These are phyloP conservation scores for Acanthosepion pharaonis DNA, from an alignment of 2,888 invertebrate genomes.

Conservation along the genomic window DNA sequence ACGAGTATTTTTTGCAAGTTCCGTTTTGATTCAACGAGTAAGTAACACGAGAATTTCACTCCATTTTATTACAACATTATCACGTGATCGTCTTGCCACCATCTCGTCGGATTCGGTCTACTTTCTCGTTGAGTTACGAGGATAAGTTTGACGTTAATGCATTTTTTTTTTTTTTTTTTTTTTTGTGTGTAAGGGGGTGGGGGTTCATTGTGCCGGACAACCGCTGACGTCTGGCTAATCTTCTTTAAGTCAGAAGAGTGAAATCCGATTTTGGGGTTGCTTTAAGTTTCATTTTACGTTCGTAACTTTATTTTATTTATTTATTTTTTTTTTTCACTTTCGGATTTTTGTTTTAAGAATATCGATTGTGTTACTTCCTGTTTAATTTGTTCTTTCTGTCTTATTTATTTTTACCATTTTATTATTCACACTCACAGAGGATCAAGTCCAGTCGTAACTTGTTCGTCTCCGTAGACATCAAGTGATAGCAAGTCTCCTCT, in stretches of 20 bases:
- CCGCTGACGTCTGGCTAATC: background rate
- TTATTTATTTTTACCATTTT: too few species aligned
- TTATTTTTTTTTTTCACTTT: background rate
- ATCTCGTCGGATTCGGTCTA: background rate
- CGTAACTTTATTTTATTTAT: background rate
- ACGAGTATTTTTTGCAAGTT: too few species aligned
- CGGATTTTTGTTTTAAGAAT: background rate
- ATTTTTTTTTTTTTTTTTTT: background rate
- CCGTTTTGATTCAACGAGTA: too few species aligned
- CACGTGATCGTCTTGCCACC: background rate
- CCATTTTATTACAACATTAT: too few species aligned
- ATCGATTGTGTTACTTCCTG: too few species aligned
- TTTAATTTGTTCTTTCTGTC: too few species aligned
- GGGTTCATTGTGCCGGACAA: background rate
- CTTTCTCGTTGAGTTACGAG: background rate
- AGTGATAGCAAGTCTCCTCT: too few species aligned
- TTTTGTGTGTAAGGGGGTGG: background rate
- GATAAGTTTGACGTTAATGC: background rate
- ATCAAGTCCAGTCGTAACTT: too few species aligned
- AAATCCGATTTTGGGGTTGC: background rate
- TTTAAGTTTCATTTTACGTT: background rate
- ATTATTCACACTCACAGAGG: too few species aligned
- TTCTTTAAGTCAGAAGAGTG: background rate
- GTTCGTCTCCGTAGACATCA: too few species aligned
- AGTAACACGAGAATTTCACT: too few species aligned